phyloP scores from a whole-genome alignment of 2,113 vertebrate genomes.

The Mesoclemmys tuberculata region DNA sequence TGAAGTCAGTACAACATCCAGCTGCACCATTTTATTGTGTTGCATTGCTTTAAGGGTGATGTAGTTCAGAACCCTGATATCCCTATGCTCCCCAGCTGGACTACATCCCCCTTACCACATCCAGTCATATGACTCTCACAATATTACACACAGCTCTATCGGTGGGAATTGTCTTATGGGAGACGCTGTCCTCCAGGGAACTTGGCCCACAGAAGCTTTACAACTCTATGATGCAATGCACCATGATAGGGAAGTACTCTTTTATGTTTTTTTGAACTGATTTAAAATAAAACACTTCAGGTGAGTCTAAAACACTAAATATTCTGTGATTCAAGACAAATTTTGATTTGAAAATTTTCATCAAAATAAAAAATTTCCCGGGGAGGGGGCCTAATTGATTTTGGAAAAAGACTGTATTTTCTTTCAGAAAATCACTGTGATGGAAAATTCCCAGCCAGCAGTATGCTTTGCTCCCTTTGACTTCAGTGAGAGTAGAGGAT shows the following conservation, averaged over 20 bases:
- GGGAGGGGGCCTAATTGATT: background rate
- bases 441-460: constrained; percentile 2
- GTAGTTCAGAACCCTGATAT: background rate
- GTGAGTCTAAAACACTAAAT: background rate
- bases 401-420: background rate
- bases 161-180: background rate
- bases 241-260: too few species aligned
- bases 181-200: background rate
- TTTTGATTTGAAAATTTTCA: background rate
- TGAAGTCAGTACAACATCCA: background rate
- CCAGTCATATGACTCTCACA: too few species aligned
- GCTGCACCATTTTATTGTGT: background rate
- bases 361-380: background rate
- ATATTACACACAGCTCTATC: too few species aligned
- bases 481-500: constrained; percentile 8
- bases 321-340: background rate
- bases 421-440: background rate
- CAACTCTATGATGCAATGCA: background rate
- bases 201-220: background rate
- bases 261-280: background rate
- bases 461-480: background rate
- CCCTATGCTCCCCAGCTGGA: background rate
- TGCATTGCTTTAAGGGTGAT: background rate
- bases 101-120: too few species aligned
- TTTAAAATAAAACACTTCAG: background rate